Evolutionary conservation across 2,797 vertebrate genomes (phyloP).

Genomic region (Dallia pectoralis): DNA sequence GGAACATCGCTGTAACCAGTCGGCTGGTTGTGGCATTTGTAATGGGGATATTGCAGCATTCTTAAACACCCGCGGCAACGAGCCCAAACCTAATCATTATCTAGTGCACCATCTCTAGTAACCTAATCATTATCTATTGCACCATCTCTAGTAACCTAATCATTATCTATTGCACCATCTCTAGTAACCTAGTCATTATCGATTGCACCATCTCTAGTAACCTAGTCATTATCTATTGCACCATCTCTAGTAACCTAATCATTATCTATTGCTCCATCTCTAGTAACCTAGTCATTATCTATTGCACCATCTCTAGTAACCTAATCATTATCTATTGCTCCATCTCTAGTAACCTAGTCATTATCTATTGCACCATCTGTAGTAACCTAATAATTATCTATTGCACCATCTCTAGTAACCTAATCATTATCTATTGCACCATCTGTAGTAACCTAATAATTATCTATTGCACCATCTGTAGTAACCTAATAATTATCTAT

Average conservation of each 20-base stretch:
- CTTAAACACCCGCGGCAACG: slow-evolving; percentile 70
- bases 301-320: slow-evolving; percentile 73
- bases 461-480: slow-evolving; percentile 74
- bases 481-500: slow-evolving; percentile 82
- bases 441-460: slow-evolving; percentile 77
- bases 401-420: slow-evolving; percentile 74
- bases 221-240: slow-evolving; percentile 83
- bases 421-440: slow-evolving; percentile 83
- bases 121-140: slow-evolving; percentile 83
- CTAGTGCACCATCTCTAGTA: slow-evolving; percentile 67
- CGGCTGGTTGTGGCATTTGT: background rate
- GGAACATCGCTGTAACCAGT: too few species aligned
- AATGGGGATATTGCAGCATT: slow-evolving; percentile 27
- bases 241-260: slow-evolving; percentile 72
- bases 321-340: slow-evolving; percentile 83
- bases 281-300: slow-evolving; percentile 80
- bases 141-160: slow-evolving; percentile 72
- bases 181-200: slow-evolving; percentile 80
- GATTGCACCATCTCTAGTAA: slow-evolving; percentile 73
- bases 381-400: slow-evolving; percentile 81
- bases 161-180: slow-evolving; percentile 81
- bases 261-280: slow-evolving; percentile 81
- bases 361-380: slow-evolving; percentile 78
- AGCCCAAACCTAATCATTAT: slow-evolving; percentile 83
- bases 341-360: slow-evolving; percentile 76